phyloP scores from a whole-genome alignment of 2,888 invertebrate genomes.

The Arctia plantaginis region DNA sequence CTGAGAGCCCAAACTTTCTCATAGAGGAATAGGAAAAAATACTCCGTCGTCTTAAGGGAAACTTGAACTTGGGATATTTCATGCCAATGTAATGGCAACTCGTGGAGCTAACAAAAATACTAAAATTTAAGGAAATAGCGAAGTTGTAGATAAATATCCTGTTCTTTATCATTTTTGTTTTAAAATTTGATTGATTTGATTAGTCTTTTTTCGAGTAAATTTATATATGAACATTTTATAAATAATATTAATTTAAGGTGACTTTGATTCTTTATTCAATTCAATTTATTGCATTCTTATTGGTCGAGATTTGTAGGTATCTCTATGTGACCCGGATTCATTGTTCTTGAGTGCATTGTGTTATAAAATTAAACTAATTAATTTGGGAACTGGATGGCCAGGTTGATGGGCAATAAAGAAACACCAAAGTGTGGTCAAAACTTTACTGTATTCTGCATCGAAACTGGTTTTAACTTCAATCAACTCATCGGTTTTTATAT shows the following conservation, averaged over 20 bases:
- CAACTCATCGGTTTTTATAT: conserved; percentile 3
- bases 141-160: no score
- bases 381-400: not conserved
- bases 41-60: not conserved
- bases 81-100: not conserved
- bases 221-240: no score
- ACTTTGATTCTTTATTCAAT: no score
- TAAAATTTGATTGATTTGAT: no score
- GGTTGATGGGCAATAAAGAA: conserved; percentile 9
- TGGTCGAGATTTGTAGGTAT: no score
- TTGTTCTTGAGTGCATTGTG: not conserved
- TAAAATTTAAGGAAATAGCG: no score
- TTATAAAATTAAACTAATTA: not conserved
- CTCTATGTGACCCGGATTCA: not conserved
- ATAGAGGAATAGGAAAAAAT: not conserved
- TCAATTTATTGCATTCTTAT: no score
- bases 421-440: conserved; percentile 28
- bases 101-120: not conserved
- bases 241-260: no score
- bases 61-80: not conserved
- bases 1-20: no score
- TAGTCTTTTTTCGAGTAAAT: no score
- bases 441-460: conserved; percentile 20
- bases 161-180: no score
- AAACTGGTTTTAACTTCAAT: conserved; percentile 9